A percentile compares a stretch with the other conserved stretches of the same genome.
These are phyloP conservation scores for Rhagonycha fulva DNA, from an alignment of 2,888 invertebrate species.

Conservation along the genomic window DNA sequence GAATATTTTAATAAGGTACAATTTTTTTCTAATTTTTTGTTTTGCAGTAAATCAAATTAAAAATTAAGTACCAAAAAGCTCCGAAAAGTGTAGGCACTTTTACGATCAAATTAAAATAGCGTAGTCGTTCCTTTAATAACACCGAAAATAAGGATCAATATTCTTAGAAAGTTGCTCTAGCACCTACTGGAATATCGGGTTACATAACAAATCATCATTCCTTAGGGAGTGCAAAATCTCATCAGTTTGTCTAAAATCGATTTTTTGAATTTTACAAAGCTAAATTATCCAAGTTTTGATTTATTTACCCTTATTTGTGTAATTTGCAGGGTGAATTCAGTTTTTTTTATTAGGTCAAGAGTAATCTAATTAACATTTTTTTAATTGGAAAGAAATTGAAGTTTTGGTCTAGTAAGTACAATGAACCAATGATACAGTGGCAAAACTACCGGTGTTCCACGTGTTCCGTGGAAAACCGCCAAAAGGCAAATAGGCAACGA, in stretches of 20 bases:
- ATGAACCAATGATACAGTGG: no score
- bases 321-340: no score
- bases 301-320: not conserved
- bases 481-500: no score
- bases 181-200: constrained; percentile 16
- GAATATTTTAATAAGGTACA: not conserved
- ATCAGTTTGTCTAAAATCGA: not conserved
- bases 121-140: not conserved
- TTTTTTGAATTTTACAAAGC: not conserved
- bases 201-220: constrained; percentile 35
- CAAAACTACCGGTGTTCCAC: no score
- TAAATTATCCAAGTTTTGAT: no score
- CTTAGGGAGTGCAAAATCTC: constrained; percentile 3
- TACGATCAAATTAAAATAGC: not conserved
- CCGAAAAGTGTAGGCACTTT: not conserved
- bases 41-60: not conserved
- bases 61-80: not conserved
- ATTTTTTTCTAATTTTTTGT: not conserved
- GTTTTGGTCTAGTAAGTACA: no score
- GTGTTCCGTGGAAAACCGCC: no score
- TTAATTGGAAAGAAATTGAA: no score
- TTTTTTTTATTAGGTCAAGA: no score
- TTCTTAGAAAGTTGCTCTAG: not conserved
- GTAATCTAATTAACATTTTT: no score
- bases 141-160: not conserved